Base-by-base conservation (phyloP, 1,140 invertebrate species). In the Drosophila funebris region DNA sequence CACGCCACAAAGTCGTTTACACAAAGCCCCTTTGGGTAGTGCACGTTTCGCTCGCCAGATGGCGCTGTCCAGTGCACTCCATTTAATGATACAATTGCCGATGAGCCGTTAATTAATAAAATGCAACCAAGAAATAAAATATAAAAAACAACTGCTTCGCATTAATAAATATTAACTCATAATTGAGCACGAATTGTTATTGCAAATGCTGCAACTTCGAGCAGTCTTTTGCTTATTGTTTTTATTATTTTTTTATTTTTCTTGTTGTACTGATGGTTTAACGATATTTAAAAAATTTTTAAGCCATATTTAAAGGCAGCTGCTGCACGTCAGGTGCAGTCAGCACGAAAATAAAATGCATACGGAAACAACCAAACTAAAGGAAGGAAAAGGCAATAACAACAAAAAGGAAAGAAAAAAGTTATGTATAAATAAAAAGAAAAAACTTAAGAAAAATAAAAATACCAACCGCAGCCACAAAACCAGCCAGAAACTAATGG, bases 101-200 rank as follows among this genome's bases (percentile, higher is more conserved):
- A 69, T 69, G 57, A 69, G 66, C 64, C 64, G 71, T 56, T 69
- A 62, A 73, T 73, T 73, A 73, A 75, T 75, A 63, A 76, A 71
- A 85, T 84, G 76, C 81, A 73, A 11, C 11, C 27, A 14, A 43
- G 37, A 43, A 44, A 36, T 41, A 11, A 37, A 60, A 20, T n/a
- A 48, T 20, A 33, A 58, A 29, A 13, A 61, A 37, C 13, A 41
- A 79, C 57, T 54, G 58, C 58, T 27, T 27, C 83, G 78, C 71
- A 88, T 87, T 87, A 87, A 88, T 87, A 78, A 82, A 78, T 88
- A 87, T 87, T 81, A 85, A 82, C 73, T 87, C 70, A 87, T 85
- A 87, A 82, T 85, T 77, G 72, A 62, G 56, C 61, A 77, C 72
- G 22, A 57, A 73, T 67, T 46, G 52, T 64, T 66, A 72, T 67